phyloP scores from a whole-genome alignment of 2,888 invertebrate species.

The Esperia sulphurella region DNA sequence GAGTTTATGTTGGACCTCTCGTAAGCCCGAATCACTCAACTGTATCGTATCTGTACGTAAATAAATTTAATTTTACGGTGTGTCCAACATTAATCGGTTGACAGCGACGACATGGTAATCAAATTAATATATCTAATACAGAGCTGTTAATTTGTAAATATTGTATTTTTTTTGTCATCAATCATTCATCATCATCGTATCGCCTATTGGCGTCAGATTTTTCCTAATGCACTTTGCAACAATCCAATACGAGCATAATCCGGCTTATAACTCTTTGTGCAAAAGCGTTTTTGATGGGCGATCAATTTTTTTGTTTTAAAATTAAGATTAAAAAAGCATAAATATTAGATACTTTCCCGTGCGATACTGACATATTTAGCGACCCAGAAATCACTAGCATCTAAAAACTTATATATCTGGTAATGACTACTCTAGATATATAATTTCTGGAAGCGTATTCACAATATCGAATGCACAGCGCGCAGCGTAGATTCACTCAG shows the following conservation, averaged over 20 bases:
- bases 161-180: too few species aligned
- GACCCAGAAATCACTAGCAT: too few species aligned
- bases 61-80: slow-evolving; percentile 61
- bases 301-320: too few species aligned
- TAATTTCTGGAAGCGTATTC: slow-evolving; percentile 16
- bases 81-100: slow-evolving; percentile 50
- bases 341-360: too few species aligned
- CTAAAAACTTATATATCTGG: background rate
- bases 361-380: too few species aligned
- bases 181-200: too few species aligned
- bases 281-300: background rate
- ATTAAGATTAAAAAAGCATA: too few species aligned
- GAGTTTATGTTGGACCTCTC: slow-evolving; percentile 18
- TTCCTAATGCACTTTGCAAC: too few species aligned
- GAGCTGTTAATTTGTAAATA: slow-evolving; percentile 17
- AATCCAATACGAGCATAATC: too few species aligned
- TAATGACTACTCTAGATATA: background rate
- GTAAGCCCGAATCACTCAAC: slow-evolving; percentile 27
- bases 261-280: too few species aligned
- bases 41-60: slow-evolving; percentile 49
- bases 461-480: slow-evolving; percentile 28
- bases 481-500: background rate
- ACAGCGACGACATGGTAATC: slow-evolving; percentile 29
- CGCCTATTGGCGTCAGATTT: too few species aligned
- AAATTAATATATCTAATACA: slow-evolving; percentile 18